phyloP scores from a whole-genome alignment of 92 coral and sea anemone species.

The Desmophyllum pertusum region DNA sequence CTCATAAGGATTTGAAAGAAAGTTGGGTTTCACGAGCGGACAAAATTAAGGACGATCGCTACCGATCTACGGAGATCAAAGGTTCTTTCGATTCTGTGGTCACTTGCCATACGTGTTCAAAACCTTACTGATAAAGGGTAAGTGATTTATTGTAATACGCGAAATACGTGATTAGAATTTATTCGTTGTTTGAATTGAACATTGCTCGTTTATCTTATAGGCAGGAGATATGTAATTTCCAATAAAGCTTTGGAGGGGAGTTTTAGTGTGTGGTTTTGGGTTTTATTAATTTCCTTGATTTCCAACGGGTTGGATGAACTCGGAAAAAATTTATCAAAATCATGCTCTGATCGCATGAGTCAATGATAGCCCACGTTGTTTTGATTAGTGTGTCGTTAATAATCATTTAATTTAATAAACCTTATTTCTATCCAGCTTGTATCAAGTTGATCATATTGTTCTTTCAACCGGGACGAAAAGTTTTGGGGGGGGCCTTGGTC shows the following conservation, averaged over 20 bases:
- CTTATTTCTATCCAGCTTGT: neutral
- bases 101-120: constrained; percentile 23
- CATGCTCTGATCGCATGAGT: neutral
- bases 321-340: too few species aligned
- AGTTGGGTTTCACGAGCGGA: too few species aligned
- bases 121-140: too few species aligned
- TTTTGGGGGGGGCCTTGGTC: too few species aligned
- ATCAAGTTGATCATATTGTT: neutral
- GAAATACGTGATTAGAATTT: too few species aligned
- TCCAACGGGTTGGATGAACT: neutral
- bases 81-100: neutral
- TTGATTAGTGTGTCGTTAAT: neutral
- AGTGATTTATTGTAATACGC: too few species aligned
- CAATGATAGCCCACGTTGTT: neutral
- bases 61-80: too few species aligned
- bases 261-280: too few species aligned
- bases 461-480: neutral
- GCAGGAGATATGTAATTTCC: neutral
- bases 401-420: too few species aligned
- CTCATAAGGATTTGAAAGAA: too few species aligned
- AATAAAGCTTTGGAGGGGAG: neutral
- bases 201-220: neutral
- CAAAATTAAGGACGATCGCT: too few species aligned
- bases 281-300: neutral
- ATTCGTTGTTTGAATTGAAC: neutral